These are phyloP conservation scores for Bemisia tabaci DNA, from an alignment of 1,140 invertebrate species.

Conservation along the genomic window DNA sequence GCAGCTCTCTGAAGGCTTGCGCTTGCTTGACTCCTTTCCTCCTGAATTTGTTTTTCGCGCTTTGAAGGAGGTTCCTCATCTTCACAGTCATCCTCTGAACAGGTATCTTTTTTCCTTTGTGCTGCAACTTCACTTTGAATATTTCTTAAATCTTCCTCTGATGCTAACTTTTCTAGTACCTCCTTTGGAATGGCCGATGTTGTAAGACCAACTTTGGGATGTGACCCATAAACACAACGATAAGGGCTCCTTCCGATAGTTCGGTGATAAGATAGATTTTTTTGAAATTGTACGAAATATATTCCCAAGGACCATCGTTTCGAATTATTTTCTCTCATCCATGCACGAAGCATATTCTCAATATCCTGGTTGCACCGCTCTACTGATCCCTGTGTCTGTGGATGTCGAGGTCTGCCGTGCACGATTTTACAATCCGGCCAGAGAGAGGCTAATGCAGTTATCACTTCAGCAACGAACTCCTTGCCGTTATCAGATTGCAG, in stretches of 20 bases:
- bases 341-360: constrained; percentile 26
- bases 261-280: constrained; percentile 24
- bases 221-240: too few relatives aligned
- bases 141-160: constrained; percentile 1
- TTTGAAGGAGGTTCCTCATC: too few relatives aligned
- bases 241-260: too few relatives aligned
- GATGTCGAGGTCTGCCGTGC: constrained; percentile 27
- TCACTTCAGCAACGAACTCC: constrained; percentile 5
- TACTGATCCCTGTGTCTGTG: constrained; percentile 27
- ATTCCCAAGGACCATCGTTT: constrained; percentile 24
- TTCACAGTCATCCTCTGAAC: too few relatives aligned
- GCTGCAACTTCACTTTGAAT: too few relatives aligned
- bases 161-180: constrained; percentile 4
- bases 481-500: not conserved
- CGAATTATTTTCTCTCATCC: constrained; percentile 1
- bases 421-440: constrained; percentile 9
- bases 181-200: constrained; percentile 2
- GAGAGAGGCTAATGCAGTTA: constrained; percentile 11
- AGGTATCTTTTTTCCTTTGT: too few relatives aligned
- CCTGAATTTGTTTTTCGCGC: too few relatives aligned
- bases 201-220: not conserved
- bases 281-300: constrained; percentile 26
- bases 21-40: too few relatives aligned
- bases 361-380: constrained; percentile 31
- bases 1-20: too few relatives aligned